Evolutionary conservation across 1,140 invertebrate species (phyloP).

Genomic region (Drosophila lacteicornis): DNA sequence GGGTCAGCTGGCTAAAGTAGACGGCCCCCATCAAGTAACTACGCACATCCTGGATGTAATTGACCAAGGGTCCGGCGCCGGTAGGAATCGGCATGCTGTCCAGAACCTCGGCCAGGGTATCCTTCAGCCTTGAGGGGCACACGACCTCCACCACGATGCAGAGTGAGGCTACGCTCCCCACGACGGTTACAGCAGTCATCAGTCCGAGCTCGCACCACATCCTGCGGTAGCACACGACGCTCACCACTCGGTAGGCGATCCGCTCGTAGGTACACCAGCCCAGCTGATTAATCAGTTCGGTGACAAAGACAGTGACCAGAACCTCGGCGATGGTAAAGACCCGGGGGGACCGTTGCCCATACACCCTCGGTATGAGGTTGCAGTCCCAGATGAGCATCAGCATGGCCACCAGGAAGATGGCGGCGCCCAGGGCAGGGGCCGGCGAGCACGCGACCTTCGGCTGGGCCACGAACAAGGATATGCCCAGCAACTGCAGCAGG

Average conservation of each 20-base stretch:
- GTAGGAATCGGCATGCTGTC: conserved; percentile 28
- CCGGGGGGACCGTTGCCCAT: conserved; percentile 8
- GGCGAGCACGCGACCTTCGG: conserved; percentile 17
- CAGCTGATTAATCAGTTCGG: conserved; percentile 31
- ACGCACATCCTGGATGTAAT: conserved; percentile 26
- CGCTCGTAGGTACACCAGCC: conserved; percentile 46
- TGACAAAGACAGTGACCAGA: conserved; percentile 36
- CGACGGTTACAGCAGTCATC: background rate
- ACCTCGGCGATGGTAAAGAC: conserved; percentile 28
- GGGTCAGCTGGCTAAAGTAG: conserved; percentile 28
- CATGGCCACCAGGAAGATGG: conserved; percentile 28
- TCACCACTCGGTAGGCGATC: conserved; percentile 3
- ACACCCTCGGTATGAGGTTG: conserved; percentile 37
- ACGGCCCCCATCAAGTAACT: conserved; percentile 27
- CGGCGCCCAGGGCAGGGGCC: conserved; percentile 8
- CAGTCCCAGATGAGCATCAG: conserved; percentile 37
- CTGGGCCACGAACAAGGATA: conserved; percentile 38
- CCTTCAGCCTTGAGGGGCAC: conserved; percentile 26
- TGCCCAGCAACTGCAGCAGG: conserved; percentile 39
- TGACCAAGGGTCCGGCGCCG: conserved; percentile 18
- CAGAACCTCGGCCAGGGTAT: conserved; percentile 25
- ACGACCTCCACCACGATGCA: conserved; percentile 17
- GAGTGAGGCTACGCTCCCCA: conserved; percentile 15
- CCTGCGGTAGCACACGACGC: conserved; percentile 17
- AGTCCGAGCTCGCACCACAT: conserved; percentile 41